Conservation (phyloP, 2,797 vertebrate genomes). For the Hapalemur alaotrensis region DNA sequence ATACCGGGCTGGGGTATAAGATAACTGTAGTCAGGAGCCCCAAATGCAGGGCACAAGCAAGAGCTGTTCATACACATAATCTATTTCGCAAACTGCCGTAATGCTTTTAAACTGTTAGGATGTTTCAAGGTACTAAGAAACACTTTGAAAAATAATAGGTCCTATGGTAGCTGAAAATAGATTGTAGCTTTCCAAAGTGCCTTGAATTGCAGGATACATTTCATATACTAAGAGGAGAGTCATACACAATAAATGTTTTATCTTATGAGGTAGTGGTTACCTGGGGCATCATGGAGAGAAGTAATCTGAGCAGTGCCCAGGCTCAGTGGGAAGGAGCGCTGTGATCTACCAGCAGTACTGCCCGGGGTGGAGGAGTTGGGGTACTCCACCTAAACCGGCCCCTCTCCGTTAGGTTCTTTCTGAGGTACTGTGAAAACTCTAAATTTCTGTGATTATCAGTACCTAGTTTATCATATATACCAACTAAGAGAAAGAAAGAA, state of each 20-base stretch:
- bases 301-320: neutral
- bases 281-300: neutral
- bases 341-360: neutral
- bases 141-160: slow-evolving; percentile 17
- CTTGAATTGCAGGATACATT: slow-evolving; percentile 10
- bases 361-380: neutral
- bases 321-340: neutral
- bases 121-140: slow-evolving; percentile 29
- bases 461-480: neutral
- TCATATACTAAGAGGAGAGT: neutral
- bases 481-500: neutral
- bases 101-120: neutral
- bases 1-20: neutral
- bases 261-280: neutral
- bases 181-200: neutral
- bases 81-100: neutral
- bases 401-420: neutral
- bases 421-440: neutral
- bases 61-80: neutral
- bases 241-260: neutral
- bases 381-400: neutral
- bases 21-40: neutral
- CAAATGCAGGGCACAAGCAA: neutral
- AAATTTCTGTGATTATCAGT: neutral
- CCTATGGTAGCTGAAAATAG: neutral